These are phyloP conservation scores for Myioborus melanocephalus DNA, from an alignment of 2,797 vertebrate species.

Conservation along the genomic window DNA sequence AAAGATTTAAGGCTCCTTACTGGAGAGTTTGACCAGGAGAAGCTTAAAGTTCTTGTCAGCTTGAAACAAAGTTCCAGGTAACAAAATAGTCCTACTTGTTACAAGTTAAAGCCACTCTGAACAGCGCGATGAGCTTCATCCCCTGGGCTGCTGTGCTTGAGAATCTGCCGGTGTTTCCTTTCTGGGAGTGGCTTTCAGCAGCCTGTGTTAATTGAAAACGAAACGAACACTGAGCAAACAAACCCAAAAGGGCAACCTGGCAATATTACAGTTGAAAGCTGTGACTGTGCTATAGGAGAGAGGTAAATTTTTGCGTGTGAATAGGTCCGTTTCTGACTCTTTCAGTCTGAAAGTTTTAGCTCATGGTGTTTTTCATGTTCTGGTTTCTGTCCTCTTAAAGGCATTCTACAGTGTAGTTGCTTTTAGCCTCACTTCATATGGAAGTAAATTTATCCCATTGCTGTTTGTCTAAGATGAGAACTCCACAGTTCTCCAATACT, in stretches of 20 bases:
- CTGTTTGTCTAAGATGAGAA: neutral
- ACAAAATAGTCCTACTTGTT: neutral
- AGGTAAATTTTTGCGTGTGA: neutral
- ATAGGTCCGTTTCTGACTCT: neutral
- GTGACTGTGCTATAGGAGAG: neutral
- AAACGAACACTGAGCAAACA: neutral
- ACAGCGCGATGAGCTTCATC: neutral
- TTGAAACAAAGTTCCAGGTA: neutral
- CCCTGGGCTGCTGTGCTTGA: neutral
- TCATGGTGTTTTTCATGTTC: neutral
- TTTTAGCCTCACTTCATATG: neutral
- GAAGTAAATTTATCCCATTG: neutral
- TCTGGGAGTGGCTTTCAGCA: neutral
- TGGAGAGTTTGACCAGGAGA: neutral
- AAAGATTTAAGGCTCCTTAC: neutral
- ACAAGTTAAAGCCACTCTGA: neutral
- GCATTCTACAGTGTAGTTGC: neutral
- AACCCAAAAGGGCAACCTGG: neutral
- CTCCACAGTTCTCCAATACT: neutral
- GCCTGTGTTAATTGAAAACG: neutral
- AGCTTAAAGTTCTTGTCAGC: neutral
- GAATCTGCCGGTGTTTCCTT: neutral
- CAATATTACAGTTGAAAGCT: neutral
- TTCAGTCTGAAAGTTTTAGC: neutral
- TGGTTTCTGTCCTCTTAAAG: neutral